A percentile compares a stretch with the other conserved stretches of the same genome.
Evolutionary conservation across 1,140 invertebrate genomes (phyloP).

Genomic region (Drosophila sucinea): DNA sequence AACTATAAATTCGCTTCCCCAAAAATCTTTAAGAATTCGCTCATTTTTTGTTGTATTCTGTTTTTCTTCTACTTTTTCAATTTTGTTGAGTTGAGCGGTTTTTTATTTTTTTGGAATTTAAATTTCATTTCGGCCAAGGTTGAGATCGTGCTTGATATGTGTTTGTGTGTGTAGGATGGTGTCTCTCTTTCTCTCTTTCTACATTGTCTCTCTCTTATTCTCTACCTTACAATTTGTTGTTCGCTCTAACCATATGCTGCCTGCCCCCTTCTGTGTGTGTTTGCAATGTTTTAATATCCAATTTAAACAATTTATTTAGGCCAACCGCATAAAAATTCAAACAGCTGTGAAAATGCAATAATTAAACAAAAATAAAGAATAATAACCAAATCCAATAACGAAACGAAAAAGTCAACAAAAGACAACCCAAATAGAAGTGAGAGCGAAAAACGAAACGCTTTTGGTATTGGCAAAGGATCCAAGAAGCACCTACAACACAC

Average conservation of each 20-base stretch:
- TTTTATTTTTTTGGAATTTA: constrained; percentile 45
- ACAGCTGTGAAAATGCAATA: constrained; percentile 62
- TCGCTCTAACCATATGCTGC: constrained; percentile 52
- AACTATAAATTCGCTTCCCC: neutral
- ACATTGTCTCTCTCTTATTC: neutral
- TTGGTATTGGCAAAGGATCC: too few relatives aligned
- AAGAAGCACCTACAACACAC: neutral
- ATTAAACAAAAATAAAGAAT: constrained; percentile 29
- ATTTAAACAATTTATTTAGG: constrained; percentile 28
- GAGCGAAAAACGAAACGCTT: neutral
- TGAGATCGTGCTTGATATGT: constrained; percentile 53
- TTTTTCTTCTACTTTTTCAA: constrained; percentile 39
- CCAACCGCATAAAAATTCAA: constrained; percentile 30
- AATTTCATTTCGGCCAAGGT: constrained; percentile 74
- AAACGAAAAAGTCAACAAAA: constrained; percentile 13
- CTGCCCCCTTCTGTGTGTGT: constrained; percentile 7
- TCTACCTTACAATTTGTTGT: neutral
- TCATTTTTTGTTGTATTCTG: constrained; percentile 5
- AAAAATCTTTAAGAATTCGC: neutral
- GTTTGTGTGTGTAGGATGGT: constrained; percentile 8
- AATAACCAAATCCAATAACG: neutral
- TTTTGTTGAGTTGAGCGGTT: constrained; percentile 62
- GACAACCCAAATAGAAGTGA: neutral
- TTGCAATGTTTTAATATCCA: constrained; percentile 47
- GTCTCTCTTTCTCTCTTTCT: neutral